Percentiles rank a stretch among this genome's conserved stretches.
Conservation (phyloP, 2,888 invertebrate species). For the Limnephilus lunatus region DNA sequence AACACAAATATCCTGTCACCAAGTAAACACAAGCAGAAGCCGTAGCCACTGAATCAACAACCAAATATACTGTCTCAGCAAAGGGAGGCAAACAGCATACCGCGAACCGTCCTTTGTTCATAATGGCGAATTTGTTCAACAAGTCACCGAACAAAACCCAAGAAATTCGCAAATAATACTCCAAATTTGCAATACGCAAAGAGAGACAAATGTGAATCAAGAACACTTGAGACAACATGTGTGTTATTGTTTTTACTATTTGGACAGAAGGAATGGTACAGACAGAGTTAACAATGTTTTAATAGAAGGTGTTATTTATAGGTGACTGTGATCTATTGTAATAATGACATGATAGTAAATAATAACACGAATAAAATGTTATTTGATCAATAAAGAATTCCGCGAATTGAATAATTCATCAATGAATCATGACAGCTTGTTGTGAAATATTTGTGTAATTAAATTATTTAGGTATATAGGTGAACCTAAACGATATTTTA, state of each 20-base stretch:
- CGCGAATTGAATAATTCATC: not conserved
- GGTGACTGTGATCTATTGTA: not conserved
- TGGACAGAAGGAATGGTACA: constrained; percentile 5
- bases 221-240: constrained; percentile 9
- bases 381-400: not conserved
- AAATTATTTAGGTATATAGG: too few relatives aligned
- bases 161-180: constrained; percentile 14
- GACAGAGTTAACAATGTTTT: not conserved
- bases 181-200: not conserved
- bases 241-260: not conserved
- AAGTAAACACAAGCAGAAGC: constrained; percentile 14
- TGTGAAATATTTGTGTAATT: not conserved
- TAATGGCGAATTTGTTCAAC: not conserved
- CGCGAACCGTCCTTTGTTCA: not conserved
- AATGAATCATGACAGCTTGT: not conserved
- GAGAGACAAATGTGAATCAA: not conserved
- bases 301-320: not conserved
- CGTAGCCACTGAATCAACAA: constrained; percentile 27
- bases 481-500: too few relatives aligned
- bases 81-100: not conserved
- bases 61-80: not conserved
- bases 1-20: constrained; percentile 41
- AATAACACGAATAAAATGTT: not conserved
- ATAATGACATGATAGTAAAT: not conserved
- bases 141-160: not conserved